A percentile compares a stretch with the other conserved stretches of the same genome.
phyloP scores from a whole-genome alignment of 2,888 invertebrate species.

The Thera obeliscata region DNA sequence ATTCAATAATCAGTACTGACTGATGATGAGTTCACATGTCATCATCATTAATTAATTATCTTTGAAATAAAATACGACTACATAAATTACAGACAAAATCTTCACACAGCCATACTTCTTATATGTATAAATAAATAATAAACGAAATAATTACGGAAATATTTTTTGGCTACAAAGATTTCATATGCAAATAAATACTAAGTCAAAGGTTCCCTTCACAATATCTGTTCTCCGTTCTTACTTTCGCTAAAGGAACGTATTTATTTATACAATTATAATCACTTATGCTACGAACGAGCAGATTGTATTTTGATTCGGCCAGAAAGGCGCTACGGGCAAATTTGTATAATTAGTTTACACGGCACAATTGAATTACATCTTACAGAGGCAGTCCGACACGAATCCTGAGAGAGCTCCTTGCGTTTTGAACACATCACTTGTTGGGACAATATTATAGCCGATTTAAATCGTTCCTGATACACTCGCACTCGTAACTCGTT shows the following conservation, averaged over 20 bases:
- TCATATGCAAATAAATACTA: constrained; percentile 69
- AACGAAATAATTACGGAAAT: constrained; percentile 69
- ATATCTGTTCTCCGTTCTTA: constrained; percentile 48
- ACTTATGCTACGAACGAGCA: constrained; percentile 46
- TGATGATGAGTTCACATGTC: not conserved
- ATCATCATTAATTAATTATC: constrained; percentile 34
- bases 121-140: constrained; percentile 73
- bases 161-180: constrained; percentile 76
- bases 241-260: constrained; percentile 59
- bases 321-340: constrained; percentile 33
- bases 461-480: constrained; percentile 14
- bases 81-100: constrained; percentile 74
- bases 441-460: constrained; percentile 17
- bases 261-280: constrained; percentile 37
- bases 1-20: constrained; percentile 24
- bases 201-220: constrained; percentile 53
- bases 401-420: constrained; percentile 13
- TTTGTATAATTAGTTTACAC: constrained; percentile 33
- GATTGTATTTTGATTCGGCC: constrained; percentile 38
- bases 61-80: constrained; percentile 61
- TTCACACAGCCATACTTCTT: constrained; percentile 82
- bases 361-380: constrained; percentile 32
- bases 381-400: constrained; percentile 22
- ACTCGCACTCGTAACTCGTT: constrained; percentile 7
- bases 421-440: constrained; percentile 25